Conservation (phyloP, 2,888 invertebrate species). For the Sturmia bella region DNA sequence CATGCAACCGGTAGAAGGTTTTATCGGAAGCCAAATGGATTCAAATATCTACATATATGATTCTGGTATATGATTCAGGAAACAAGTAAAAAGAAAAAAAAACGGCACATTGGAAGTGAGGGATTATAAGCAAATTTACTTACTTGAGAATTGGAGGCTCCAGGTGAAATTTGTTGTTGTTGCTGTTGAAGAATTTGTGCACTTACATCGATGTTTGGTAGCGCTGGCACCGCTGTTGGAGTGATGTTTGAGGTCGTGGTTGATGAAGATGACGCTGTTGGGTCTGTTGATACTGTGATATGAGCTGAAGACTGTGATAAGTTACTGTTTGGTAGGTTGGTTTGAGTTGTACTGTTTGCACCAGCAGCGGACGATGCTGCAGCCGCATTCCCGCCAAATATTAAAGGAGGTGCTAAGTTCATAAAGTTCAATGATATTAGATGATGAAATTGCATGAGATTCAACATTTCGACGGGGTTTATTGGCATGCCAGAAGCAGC, state of each 20-base stretch:
- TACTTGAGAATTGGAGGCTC: conserved; percentile 50
- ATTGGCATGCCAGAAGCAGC: conserved; percentile 85
- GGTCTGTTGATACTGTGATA: conserved; percentile 23
- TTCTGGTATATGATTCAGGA: no score
- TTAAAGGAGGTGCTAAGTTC: conserved; percentile 94
- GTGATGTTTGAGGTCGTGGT: conserved; percentile 59
- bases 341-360: conserved; percentile 43
- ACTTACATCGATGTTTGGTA: conserved; percentile 51
- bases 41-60: no score
- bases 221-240: conserved; percentile 12
- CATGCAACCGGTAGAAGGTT: no score
- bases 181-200: conserved; percentile 74
- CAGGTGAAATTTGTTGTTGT: conserved; percentile 70
- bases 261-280: conserved; percentile 71
- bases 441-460: conserved; percentile 93
- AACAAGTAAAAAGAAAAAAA: no score
- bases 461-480: conserved; percentile 92
- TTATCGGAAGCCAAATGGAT: no score
- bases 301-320: conserved; percentile 74
- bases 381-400: conserved; percentile 77
- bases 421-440: conserved; percentile 96
- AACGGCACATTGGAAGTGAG: no score
- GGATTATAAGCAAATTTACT: not conserved
- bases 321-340: conserved; percentile 62
- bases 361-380: conserved; percentile 20